phyloP scores from a whole-genome alignment of 37 sponge, comb jelly and placozoan genomes.

The Eunapius fragilis region DNA sequence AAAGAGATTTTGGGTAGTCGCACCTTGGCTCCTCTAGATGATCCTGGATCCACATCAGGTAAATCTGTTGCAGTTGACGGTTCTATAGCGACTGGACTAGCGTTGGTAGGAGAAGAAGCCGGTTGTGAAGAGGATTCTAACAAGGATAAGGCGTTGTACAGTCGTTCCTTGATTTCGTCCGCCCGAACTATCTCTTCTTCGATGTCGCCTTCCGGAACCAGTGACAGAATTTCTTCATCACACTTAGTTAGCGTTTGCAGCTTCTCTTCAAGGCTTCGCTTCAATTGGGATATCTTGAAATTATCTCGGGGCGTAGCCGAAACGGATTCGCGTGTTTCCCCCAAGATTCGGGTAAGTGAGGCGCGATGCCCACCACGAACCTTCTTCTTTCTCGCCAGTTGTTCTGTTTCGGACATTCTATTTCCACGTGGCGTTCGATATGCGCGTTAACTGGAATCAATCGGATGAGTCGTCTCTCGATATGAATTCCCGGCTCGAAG shows the following conservation, averaged over 20 bases:
- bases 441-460: too few species aligned
- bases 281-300: conserved; percentile 1
- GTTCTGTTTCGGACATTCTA: too few species aligned
- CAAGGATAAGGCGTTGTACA: background rate
- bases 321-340: background rate
- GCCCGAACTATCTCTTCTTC: conserved; percentile 22
- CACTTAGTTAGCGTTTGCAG: background rate
- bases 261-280: background rate
- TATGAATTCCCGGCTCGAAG: too few species aligned
- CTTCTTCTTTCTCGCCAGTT: background rate
- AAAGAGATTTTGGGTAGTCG: too few species aligned
- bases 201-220: background rate
- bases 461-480: too few species aligned
- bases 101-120: too few species aligned
- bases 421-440: too few species aligned
- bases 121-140: too few species aligned
- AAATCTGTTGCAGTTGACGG: background rate
- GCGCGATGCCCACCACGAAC: background rate
- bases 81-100: too few species aligned
- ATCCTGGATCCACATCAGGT: too few species aligned
- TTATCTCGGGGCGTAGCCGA: background rate
- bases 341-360: conserved; percentile 5
- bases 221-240: conserved; percentile 1
- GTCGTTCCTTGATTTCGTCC: conserved; percentile 13
- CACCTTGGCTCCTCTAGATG: too few species aligned